Evolutionary conservation across 23 tunicate genomes (phyloP), one percentile per base, ranked within the genome.

Genomic region (Trididemnum nubilum): DNA sequence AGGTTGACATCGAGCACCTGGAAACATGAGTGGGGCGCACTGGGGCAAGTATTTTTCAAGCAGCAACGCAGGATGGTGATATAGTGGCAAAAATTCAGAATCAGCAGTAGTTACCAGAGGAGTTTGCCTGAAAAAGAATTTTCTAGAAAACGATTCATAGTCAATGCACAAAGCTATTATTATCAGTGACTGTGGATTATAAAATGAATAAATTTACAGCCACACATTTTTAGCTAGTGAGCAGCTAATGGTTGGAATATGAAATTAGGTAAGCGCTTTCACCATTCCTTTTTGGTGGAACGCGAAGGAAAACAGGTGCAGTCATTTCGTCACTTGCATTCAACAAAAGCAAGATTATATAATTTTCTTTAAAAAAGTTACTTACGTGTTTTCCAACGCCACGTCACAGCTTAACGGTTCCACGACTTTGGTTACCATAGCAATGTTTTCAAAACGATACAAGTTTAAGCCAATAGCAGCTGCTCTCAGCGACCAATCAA

Each of bases 401-500:
- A 52, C 24, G 67, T 77, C 67, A 4, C 25, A 7, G 31, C 30
- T 30, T 52, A 21, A 2, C 2, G 40, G 67, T 24, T 35, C 24
- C 67, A 77, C 27, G 22, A 28, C 67, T 37, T 77, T 77, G 23
- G 67, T 77, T 19, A 87, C 88, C 69, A 89, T 67, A 26, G 85
- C 85, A 25, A 89, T 71, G 34, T 78, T 86, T 34, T 89, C 86
- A 32, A 89, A 58, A 0, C 88, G 81, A 37, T 38, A 61, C 63
- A 89, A 34, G 21, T 71, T 35, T 57, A 83, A 35, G 30, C 82
- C 88, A 36, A 57, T 64, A 12, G 88, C 81, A 26, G 88, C 94
- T 0, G 78, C 81, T 57, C 94, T 59, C 28, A 83, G 28, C 30
- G 84, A 83, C 94, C 88, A 89, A 72, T 89, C 94, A 61, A 83